These are phyloP conservation scores for Caenorhabditis sp. DNA, from an alignment of 2,888 invertebrate genomes.

Conservation along the genomic window DNA sequence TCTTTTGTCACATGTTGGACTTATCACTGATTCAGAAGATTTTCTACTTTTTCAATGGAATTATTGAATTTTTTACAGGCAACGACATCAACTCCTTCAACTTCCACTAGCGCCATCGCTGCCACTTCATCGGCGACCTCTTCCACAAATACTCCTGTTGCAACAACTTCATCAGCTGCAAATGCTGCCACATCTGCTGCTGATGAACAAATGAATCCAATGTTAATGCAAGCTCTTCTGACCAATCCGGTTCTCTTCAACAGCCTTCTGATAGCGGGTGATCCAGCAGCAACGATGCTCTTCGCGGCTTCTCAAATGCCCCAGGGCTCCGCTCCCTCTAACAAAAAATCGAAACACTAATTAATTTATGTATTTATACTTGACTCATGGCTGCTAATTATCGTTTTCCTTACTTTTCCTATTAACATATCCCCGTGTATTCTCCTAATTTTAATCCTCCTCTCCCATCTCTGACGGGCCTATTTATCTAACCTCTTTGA, in stretches of 20 bases:
- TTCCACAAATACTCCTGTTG: not conserved
- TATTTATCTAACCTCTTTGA: not conserved
- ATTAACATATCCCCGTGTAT: not conserved
- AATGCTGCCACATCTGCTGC: constrained; percentile 2
- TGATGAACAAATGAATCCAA: constrained; percentile 42
- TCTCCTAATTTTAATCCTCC: not conserved
- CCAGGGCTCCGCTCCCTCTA: constrained; percentile 1
- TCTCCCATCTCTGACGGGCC: not conserved
- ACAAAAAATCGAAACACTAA: constrained; percentile 37
- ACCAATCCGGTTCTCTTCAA: constrained; percentile 24
- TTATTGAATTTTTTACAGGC: constrained; percentile 4
- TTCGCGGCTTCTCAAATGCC: constrained; percentile 14
- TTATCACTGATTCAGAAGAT: too few species aligned
- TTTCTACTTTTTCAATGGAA: not conserved
- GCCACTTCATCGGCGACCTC: constrained; percentile 9
- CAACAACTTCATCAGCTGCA: not conserved
- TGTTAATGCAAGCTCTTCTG: constrained; percentile 26
- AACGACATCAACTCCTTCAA: constrained; percentile 14
- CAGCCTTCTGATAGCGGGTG: constrained; percentile 26
- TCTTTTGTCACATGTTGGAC: too few species aligned
- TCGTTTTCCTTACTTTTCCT: not conserved
- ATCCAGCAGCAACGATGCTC: constrained; percentile 2
- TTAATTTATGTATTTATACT: not conserved
- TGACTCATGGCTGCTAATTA: too few species aligned
- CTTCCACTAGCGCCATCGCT: constrained; percentile 4